Base-by-base conservation (phyloP, 2,797 vertebrate genomes). In the Pelobates cultripes region DNA sequence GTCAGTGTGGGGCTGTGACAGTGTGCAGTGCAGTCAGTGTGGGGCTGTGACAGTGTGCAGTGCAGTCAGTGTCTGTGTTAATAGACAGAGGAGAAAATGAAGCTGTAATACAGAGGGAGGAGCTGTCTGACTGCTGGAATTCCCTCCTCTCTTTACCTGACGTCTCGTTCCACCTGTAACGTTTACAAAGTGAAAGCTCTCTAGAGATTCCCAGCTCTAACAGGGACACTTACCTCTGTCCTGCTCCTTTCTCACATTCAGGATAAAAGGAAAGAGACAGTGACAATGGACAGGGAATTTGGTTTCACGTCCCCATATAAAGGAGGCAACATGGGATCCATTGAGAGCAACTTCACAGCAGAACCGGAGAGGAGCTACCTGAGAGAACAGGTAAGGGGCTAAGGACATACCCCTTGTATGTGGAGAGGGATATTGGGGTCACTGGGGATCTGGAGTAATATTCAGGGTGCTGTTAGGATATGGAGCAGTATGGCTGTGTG, bases 261-360 rank as follows among this genome's bases (percentile, higher is more conserved):
- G 10, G 14, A 15, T 14, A 14, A 60, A 60, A 2, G 57, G 57
- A 60, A 60, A 60, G 57, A 9, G 10, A 60, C 57, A 13, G 28
- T 28, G 28, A 28, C 28, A 28, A 13, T 13, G 57, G 57, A 4
- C 14, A 2, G 57, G 14, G 10, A 13, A 13, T 60, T 60, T 14
- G 4, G 12, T 14, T 13, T 13, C 57, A 60, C 4, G 15, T 2
- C 2, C 57, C 15, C 3, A 28, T 80, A 80, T 80, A 74, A 57
- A 74, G 41, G 41, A 43, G 14, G 44, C 41, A 79, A 40, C 28
- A 80, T 80, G 78, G 78, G 28, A 28, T 28, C 28, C 28, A 28
- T 28, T 28, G 28, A 28, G 28, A 28, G 28, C 28, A 28, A 68
- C 14, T 15, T 8, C n/a, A 64, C 13, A 78, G 8, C 13, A 14